Conservation (phyloP, 2,113 vertebrate genomes). For the Spheniscus mendiculus region DNA sequence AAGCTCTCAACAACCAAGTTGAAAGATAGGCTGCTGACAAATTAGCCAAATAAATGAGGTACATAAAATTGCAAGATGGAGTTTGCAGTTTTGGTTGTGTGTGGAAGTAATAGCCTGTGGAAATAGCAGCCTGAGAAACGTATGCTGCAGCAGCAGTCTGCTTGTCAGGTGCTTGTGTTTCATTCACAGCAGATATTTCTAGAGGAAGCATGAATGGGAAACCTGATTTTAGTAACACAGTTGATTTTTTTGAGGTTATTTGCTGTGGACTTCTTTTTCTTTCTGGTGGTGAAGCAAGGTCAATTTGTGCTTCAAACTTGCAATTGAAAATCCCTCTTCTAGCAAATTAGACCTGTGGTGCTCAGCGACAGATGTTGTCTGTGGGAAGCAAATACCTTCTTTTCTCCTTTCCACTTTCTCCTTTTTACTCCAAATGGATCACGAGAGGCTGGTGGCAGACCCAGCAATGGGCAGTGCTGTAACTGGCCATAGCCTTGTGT, state of each 20-base stretch:
- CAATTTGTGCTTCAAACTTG: background rate
- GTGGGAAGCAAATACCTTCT: background rate
- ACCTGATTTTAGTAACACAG: background rate
- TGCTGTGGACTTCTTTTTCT: background rate
- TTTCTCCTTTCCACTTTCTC: background rate
- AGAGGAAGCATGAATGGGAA: background rate
- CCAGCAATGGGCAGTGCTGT: background rate
- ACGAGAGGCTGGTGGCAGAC: background rate
- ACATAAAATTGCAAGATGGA: background rate
- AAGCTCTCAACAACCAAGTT: background rate
- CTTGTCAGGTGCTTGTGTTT: background rate
- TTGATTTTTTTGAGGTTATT: background rate
- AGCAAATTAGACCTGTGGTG: background rate
- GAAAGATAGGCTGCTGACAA: background rate
- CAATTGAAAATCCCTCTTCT: background rate
- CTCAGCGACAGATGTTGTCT: background rate
- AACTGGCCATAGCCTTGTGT: background rate
- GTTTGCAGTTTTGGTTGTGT: background rate
- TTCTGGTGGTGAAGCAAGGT: background rate
- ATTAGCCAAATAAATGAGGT: background rate
- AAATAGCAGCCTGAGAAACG: background rate
- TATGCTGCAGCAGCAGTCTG: background rate
- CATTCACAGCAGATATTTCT: background rate
- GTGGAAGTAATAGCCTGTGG: background rate
- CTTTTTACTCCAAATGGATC: background rate